These are phyloP conservation scores for Apomyelois bistriatella DNA, from an alignment of 2,888 invertebrate species.

Conservation along the genomic window DNA sequence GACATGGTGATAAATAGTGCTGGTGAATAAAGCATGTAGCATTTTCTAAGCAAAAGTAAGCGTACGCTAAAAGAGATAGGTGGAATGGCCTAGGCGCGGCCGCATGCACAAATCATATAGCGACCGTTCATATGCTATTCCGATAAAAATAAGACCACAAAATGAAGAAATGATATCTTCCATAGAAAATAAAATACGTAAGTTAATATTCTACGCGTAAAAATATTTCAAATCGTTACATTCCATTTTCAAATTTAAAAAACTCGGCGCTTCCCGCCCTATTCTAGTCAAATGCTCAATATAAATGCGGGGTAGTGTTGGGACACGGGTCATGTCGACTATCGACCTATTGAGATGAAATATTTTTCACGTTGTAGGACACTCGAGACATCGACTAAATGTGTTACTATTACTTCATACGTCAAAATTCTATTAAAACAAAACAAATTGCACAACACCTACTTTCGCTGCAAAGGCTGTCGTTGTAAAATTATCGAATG, in stretches of 20 bases:
- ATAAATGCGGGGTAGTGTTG: constrained; percentile 36
- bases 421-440: constrained; percentile 49
- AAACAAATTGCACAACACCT: constrained; percentile 47
- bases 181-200: constrained; percentile 73
- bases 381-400: constrained; percentile 77
- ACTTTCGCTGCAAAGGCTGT: constrained; percentile 53
- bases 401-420: constrained; percentile 72
- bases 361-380: constrained; percentile 51
- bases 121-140: constrained; percentile 59
- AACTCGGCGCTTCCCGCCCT: constrained; percentile 30
- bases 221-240: constrained; percentile 44
- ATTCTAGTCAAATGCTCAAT: constrained; percentile 67
- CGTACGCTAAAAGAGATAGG: constrained; percentile 31
- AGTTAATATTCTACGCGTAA: constrained; percentile 57
- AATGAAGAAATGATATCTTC: constrained; percentile 69
- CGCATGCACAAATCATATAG: constrained; percentile 52
- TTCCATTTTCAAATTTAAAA: constrained; percentile 17
- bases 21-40: constrained; percentile 47
- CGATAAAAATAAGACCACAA: constrained; percentile 70
- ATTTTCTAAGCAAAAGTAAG: constrained; percentile 46
- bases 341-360: constrained; percentile 34
- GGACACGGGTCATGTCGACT: constrained; percentile 29
- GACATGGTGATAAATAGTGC: constrained; percentile 42
- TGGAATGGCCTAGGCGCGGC: constrained; percentile 55
- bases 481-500: constrained; percentile 55